Conservation (phyloP, 2,797 vertebrate species). For the Siniperca scherzeri region DNA sequence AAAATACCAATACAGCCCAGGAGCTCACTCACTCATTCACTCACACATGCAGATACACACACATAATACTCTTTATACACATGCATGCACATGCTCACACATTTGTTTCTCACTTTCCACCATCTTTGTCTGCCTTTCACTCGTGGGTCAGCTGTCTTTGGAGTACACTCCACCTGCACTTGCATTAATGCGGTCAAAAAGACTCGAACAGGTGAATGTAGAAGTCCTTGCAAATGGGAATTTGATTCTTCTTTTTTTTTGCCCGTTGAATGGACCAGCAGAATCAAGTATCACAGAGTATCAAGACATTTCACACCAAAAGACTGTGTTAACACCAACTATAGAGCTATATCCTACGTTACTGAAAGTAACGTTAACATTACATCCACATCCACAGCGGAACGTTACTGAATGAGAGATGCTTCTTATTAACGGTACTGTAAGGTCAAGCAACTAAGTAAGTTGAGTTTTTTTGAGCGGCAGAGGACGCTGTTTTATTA, state of each 20-base stretch:
- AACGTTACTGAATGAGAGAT: no score
- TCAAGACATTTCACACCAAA: not conserved
- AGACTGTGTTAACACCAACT: not conserved
- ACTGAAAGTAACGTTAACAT: no score
- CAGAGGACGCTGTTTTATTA: no score
- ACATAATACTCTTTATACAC: slow-evolving; percentile 12
- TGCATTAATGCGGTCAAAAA: slow-evolving; percentile 28
- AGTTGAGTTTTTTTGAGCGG: no score
- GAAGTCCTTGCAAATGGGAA: slow-evolving; percentile 9
- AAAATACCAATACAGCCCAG: slow-evolving; percentile 83
- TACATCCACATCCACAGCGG: no score
- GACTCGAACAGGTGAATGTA: slow-evolving; percentile 4
- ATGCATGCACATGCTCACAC: slow-evolving; percentile 16
- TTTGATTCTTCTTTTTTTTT: slow-evolving; percentile 12
- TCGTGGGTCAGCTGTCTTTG: slow-evolving; percentile 54
- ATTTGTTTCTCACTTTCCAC: slow-evolving; percentile 35
- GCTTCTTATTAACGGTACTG: no score
- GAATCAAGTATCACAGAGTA: not conserved
- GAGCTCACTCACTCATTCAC: slow-evolving; percentile 56
- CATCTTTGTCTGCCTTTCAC: slow-evolving; percentile 35
- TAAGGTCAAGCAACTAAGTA: no score
- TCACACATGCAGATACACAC: slow-evolving; percentile 24
- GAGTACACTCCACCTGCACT: slow-evolving; percentile 24
- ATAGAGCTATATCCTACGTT: not conserved
- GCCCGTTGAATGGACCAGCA: not conserved